Percentiles rank a stretch among this genome's conserved stretches.
phyloP scores from a whole-genome alignment of 2,113 vertebrate genomes.

The Cyprinodon brontotheroides region DNA sequence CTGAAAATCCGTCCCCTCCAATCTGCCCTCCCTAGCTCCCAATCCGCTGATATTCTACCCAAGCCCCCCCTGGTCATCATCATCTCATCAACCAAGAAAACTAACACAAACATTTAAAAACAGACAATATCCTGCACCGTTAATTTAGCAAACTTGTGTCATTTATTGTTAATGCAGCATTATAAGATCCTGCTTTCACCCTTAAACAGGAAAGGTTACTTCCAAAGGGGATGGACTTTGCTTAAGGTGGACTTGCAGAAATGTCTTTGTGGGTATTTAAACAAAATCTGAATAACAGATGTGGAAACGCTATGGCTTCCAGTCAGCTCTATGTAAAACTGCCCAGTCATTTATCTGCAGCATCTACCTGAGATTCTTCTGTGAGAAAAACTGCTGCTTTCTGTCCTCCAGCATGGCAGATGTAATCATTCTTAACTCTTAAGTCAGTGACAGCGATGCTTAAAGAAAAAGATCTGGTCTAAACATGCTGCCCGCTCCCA shows the following conservation, averaged over 20 bases:
- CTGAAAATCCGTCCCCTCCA: slow-evolving; percentile 55
- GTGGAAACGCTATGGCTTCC: slow-evolving; percentile 1
- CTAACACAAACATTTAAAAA: neutral
- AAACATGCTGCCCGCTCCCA: slow-evolving; percentile 1
- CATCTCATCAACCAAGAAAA: neutral
- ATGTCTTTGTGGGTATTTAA: slow-evolving; percentile 28
- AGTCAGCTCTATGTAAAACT: neutral
- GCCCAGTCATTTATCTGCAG: neutral
- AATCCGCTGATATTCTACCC: neutral
- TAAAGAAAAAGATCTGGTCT: neutral
- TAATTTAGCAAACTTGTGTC: neutral
- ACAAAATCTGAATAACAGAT: slow-evolving; percentile 16
- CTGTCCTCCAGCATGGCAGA: neutral
- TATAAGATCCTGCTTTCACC: neutral
- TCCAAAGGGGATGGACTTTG: slow-evolving; percentile 42
- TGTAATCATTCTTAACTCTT: neutral
- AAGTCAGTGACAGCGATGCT: slow-evolving; percentile 5
- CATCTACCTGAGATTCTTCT: slow-evolving; percentile 12
- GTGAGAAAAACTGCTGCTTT: neutral
- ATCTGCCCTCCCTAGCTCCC: neutral
- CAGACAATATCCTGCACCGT: slow-evolving; percentile 6
- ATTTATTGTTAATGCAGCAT: neutral
- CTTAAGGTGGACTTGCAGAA: slow-evolving; percentile 11
- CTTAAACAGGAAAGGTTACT: slow-evolving; percentile 19
- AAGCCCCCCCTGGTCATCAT: slow-evolving; percentile 28